Conservation (phyloP, 1,140 invertebrate genomes). For the Hycleus cichorii region DNA sequence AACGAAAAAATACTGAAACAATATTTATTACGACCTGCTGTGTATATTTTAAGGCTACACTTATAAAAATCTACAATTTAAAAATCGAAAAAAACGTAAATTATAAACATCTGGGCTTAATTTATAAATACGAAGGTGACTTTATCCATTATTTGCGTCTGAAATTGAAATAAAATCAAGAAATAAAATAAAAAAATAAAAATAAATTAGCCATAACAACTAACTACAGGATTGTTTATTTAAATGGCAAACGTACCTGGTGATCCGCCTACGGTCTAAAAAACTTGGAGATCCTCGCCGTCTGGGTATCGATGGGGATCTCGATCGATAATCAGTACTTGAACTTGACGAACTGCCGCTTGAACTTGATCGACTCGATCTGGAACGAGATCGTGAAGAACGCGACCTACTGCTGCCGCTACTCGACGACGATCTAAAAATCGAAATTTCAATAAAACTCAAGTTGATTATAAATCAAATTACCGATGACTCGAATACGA, state of each 20-base stretch:
- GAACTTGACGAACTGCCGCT: conserved; percentile 40
- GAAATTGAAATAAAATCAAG: conserved; percentile 42
- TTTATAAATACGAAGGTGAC: background rate
- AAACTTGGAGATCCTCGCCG: conserved; percentile 85
- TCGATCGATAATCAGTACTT: conserved; percentile 49
- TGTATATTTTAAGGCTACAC: background rate
- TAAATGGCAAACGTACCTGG: conserved; percentile 58
- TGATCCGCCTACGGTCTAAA: conserved; percentile 79
- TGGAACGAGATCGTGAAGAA: conserved; percentile 43
- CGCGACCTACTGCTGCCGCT: conserved; percentile 26
- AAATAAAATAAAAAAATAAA: conserved; percentile 39
- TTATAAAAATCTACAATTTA: background rate
- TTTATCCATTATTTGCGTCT: conserved; percentile 32
- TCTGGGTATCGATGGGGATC: conserved; percentile 79
- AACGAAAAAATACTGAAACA: no score
- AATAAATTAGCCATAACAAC: background rate
- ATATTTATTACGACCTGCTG: no score
- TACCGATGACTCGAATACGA: conserved; percentile 41
- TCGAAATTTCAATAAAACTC: background rate
- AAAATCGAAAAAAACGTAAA: background rate
- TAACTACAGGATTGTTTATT: background rate
- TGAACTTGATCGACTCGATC: conserved; percentile 45
- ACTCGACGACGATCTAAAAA: conserved; percentile 41
- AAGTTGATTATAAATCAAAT: background rate
- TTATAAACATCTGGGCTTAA: background rate